A percentile compares a stretch with the other conserved stretches of the same genome.
Conservation (phyloP, 2,797 vertebrate species). For the Halcyon smyrnensis region DNA sequence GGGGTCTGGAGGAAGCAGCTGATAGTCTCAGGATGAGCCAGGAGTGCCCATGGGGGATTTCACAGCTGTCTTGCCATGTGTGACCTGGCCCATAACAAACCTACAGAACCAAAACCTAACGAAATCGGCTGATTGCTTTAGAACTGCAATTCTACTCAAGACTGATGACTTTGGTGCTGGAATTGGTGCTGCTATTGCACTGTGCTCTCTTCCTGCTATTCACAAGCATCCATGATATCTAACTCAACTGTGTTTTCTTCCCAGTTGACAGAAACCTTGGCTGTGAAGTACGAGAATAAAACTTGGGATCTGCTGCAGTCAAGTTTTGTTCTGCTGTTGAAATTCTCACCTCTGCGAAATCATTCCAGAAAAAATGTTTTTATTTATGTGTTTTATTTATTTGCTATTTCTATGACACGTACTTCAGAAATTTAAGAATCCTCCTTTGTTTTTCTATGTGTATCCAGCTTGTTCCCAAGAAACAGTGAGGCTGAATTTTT, state of each 20-base stretch:
- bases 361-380: background rate
- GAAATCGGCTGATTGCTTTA: background rate
- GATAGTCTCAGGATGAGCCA: background rate
- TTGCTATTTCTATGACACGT: background rate
- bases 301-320: background rate
- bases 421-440: conserved; percentile 16
- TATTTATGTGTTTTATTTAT: conserved; percentile 24
- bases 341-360: conserved; percentile 33
- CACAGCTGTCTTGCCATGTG: background rate
- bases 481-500: background rate
- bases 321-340: background rate
- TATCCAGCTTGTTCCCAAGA: conserved; percentile 28
- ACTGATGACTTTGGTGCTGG: background rate
- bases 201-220: background rate
- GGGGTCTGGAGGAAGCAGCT: background rate
- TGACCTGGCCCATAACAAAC: background rate
- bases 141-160: background rate
- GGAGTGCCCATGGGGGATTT: background rate
- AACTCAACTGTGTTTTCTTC: conserved; percentile 13
- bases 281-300: background rate
- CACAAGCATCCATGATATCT: background rate
- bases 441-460: conserved; percentile 44
- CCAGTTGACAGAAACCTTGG: background rate
- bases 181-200: background rate
- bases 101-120: background rate